Evolutionary conservation across 1,140 invertebrate species (phyloP).

Genomic region (Drosophila grimshawi): DNA sequence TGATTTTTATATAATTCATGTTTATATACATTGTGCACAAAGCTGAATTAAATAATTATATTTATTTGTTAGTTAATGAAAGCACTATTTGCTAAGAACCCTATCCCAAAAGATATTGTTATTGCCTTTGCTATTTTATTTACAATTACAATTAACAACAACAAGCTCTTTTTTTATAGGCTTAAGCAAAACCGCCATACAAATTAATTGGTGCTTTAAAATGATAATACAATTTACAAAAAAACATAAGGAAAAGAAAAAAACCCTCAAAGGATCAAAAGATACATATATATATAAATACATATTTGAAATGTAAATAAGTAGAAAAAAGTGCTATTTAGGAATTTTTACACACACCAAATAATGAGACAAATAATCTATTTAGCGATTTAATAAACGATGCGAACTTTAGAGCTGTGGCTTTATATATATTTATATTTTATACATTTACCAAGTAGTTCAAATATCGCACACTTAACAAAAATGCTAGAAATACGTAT

Average conservation of each 20-base stretch:
- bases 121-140: conserved; percentile 4
- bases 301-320: conserved; percentile 70
- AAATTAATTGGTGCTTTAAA: conserved; percentile 75
- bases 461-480: conserved; percentile 61
- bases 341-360: conserved; percentile 68
- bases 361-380: conserved; percentile 47
- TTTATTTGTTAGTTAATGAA: no score
- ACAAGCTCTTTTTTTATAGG: conserved; percentile 36
- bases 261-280: conserved; percentile 55
- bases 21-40: no score
- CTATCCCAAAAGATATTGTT: background rate
- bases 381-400: conserved; percentile 49
- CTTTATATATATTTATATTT: conserved; percentile 62
- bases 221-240: conserved; percentile 64
- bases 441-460: conserved; percentile 63
- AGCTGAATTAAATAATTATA: no score
- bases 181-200: conserved; percentile 74
- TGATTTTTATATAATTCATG: no score
- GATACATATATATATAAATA: conserved; percentile 11
- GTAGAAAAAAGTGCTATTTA: conserved; percentile 64
- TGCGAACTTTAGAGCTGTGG: conserved; percentile 73
- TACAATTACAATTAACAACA: background rate
- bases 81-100: background rate
- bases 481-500: conserved; percentile 43
- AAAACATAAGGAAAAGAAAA: background rate